Evolutionary conservation across 2,888 invertebrate genomes (phyloP).

Genomic region (Gibbula magus): DNA sequence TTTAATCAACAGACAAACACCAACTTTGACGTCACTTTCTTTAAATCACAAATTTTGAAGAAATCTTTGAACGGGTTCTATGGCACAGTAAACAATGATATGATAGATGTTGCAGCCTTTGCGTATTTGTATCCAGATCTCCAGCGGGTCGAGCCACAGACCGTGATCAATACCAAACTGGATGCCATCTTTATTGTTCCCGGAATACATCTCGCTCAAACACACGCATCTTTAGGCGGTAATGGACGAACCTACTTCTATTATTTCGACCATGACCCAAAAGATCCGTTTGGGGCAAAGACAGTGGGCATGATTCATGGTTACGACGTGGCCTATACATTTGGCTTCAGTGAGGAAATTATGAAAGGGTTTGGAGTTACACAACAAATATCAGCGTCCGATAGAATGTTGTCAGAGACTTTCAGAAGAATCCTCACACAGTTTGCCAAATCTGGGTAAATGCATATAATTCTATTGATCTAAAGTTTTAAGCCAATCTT

Average conservation of each 20-base stretch:
- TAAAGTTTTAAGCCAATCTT: too few relatives aligned
- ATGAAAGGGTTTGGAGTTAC: too few relatives aligned
- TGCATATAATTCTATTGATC: too few relatives aligned
- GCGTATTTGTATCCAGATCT: background rate
- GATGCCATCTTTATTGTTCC: background rate
- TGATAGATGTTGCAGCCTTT: background rate
- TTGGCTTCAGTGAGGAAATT: background rate
- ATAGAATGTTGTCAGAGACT: slow-evolving; percentile 87
- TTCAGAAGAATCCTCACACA: slow-evolving; percentile 97
- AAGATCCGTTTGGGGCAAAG: too few relatives aligned
- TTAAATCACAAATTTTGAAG: background rate
- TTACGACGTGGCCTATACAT: background rate
- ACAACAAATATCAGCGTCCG: slow-evolving; percentile 79
- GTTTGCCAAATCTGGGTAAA: slow-evolving; percentile 95
- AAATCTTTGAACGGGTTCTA: background rate
- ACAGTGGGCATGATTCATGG: background rate
- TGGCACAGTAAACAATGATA: background rate
- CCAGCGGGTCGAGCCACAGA: too few relatives aligned
- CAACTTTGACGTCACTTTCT: background rate
- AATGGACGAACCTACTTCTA: background rate
- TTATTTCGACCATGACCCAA: background rate
- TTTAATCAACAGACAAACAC: background rate
- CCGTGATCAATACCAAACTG: background rate
- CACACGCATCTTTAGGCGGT: background rate
- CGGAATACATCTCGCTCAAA: background rate